Base-by-base conservation (phyloP, 2,113 vertebrate species). In the Nyctibius bracteatus region DNA sequence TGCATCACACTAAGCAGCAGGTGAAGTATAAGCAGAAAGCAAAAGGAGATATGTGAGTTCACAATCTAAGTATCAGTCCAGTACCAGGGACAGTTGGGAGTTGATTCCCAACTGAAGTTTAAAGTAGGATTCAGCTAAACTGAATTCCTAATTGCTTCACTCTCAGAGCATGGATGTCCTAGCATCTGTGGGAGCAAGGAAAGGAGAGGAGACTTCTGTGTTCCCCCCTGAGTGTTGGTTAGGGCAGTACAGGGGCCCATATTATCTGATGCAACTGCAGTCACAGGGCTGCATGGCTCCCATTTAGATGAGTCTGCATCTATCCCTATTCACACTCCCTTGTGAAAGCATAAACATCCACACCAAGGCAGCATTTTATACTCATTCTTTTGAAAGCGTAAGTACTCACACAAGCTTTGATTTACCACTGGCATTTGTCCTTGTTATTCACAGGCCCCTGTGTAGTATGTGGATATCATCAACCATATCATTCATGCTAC, bases 21-120 rank as follows among this genome's bases (percentile, higher is more conserved):
- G 81, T 96, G 67, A 97, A 77, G 58, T 85, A 95, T 65, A 86
- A 89, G 46, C 67, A 96, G 74, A 83, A 93, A 83, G 17, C 22
- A 16, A 96, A 97, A 97, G 88, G 92, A 94, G 81, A 92, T 87
- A 80, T 22, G 12, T 4, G 9, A 84, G 39, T 33, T 82, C 71
- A 86, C 24, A 85, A 85, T 2, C 22, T 16, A 93, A 96, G 67
- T 84, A 68, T 57, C 82, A 87, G 65, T 62, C 63, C n/a, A 52
- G 28, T 41, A 92, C 28, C 8, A 61, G 73, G 14, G 35, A 88
- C 35, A 90, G 55, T 90, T 66, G 86, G 46, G 58, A 59, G 86
- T 55, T 95, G 57, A 88, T 52, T 97, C 82, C 37, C 73, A 82
- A 59, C 47, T 91, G 86, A 96, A 95, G 78, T 81, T 68, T 54